These are phyloP conservation scores for Cinara cedri DNA, from an alignment of 2,888 invertebrate species.

Conservation along the genomic window DNA sequence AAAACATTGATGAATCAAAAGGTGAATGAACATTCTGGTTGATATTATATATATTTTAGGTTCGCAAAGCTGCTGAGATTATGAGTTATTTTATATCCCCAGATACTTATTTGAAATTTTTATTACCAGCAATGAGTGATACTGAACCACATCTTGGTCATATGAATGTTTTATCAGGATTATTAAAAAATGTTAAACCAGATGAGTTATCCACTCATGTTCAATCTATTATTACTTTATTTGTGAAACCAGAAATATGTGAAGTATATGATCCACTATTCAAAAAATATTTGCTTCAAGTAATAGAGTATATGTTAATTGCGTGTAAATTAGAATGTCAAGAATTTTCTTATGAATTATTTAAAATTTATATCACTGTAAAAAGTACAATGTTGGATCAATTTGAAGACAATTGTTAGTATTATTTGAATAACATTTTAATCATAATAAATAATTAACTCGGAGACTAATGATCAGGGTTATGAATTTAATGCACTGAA, in stretches of 20 bases:
- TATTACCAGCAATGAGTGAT: slow-evolving; percentile 71
- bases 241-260: slow-evolving; percentile 70
- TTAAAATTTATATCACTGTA: slow-evolving; percentile 49
- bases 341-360: slow-evolving; percentile 40
- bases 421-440: neutral
- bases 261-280: slow-evolving; percentile 65
- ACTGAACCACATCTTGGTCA: slow-evolving; percentile 64
- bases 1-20: neutral
- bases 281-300: slow-evolving; percentile 50
- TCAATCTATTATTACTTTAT: slow-evolving; percentile 67
- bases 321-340: slow-evolving; percentile 41
- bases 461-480: neutral
- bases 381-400: slow-evolving; percentile 36
- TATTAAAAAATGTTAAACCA: slow-evolving; percentile 69
- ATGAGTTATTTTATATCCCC: slow-evolving; percentile 79
- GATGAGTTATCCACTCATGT: slow-evolving; percentile 66
- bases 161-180: slow-evolving; percentile 69
- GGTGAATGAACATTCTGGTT: neutral
- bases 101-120: slow-evolving; percentile 72
- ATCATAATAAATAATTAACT: neutral
- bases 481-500: no score
- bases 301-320: slow-evolving; percentile 32
- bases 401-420: slow-evolving; percentile 45
- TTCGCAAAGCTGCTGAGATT: slow-evolving; percentile 72
- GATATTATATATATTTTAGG: slow-evolving; percentile 63